Evolutionary conservation across 2,797 vertebrate species (phyloP).

Genomic region (Peromyscus nudipes): DNA sequence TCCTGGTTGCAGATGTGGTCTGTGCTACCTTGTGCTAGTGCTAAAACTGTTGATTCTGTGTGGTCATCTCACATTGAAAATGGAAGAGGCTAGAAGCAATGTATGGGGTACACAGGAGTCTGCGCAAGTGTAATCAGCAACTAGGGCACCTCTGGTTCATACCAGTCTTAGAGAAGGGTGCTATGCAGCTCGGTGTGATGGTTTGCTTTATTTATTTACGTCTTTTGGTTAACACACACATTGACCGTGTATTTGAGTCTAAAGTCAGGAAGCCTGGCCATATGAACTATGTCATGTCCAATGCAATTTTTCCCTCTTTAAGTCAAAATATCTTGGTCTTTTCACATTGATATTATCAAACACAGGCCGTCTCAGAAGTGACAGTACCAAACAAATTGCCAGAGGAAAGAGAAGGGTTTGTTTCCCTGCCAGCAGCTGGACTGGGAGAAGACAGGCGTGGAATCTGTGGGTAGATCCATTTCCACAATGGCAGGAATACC

Average conservation of each 20-base stretch:
- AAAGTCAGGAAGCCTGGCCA: neutral
- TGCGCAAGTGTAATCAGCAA: neutral
- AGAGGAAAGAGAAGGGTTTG: neutral
- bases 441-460: slow-evolving; percentile 62
- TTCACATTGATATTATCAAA: neutral
- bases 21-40: rapidly evolving
- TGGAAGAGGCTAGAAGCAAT: rapidly evolving
- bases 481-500: slow-evolving; percentile 66
- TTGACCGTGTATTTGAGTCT: neutral
- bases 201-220: neutral
- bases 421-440: slow-evolving; percentile 46
- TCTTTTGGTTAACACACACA: neutral
- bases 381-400: neutral
- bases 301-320: neutral
- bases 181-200: rapidly evolving
- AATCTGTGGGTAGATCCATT: slow-evolving; percentile 64
- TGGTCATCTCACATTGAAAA: neutral
- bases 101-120: rapidly evolving
- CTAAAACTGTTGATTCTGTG: too few species aligned
- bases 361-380: neutral
- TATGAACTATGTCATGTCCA: rapidly evolving
- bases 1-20: neutral
- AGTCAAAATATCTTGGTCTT: neutral
- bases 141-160: rapidly evolving
- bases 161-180: neutral